These are phyloP conservation scores for Drosophila tripunctata DNA, from an alignment of 2,888 invertebrate genomes.

Conservation along the genomic window DNA sequence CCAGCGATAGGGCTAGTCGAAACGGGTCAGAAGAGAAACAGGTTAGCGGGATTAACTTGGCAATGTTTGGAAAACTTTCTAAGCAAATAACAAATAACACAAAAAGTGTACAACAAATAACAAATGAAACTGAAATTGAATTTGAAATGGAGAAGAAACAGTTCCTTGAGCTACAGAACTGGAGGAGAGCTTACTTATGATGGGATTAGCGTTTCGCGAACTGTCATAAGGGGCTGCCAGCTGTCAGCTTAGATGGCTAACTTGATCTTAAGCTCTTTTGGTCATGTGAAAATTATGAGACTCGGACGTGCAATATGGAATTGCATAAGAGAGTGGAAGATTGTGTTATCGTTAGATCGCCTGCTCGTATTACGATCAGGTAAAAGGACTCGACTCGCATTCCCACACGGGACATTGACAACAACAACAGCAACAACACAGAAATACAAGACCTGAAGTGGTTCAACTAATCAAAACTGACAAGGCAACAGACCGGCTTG, in stretches of 20 bases:
- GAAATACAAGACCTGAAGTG: constrained; percentile 60
- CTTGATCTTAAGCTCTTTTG: constrained; percentile 79
- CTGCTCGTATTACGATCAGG: constrained; percentile 65
- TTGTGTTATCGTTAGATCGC: constrained; percentile 56
- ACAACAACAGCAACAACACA: not conserved
- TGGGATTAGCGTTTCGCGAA: constrained; percentile 74
- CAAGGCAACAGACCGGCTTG: constrained; percentile 72
- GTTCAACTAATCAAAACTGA: constrained; percentile 77
- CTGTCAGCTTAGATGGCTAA: constrained; percentile 77
- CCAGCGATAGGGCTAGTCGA: constrained; percentile 38
- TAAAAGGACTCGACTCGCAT: constrained; percentile 44
- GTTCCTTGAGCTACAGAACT: not conserved
- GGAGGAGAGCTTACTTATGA: constrained; percentile 60
- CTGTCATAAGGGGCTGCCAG: constrained; percentile 70
- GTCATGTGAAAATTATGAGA: constrained; percentile 77
- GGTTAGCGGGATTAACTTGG: constrained; percentile 70
- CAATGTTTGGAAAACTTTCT: constrained; percentile 76
- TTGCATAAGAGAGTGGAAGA: constrained; percentile 63
- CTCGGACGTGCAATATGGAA: constrained; percentile 57
- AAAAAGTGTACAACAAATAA: constrained; percentile 12
- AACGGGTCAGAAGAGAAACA: constrained; percentile 42
- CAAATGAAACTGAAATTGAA: constrained; percentile 62
- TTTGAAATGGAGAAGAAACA: constrained; percentile 52
- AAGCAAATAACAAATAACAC: constrained; percentile 52
- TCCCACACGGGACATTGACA: constrained; percentile 73